Conservation (phyloP, 2,888 invertebrate species). For the Volucella inflata region DNA sequence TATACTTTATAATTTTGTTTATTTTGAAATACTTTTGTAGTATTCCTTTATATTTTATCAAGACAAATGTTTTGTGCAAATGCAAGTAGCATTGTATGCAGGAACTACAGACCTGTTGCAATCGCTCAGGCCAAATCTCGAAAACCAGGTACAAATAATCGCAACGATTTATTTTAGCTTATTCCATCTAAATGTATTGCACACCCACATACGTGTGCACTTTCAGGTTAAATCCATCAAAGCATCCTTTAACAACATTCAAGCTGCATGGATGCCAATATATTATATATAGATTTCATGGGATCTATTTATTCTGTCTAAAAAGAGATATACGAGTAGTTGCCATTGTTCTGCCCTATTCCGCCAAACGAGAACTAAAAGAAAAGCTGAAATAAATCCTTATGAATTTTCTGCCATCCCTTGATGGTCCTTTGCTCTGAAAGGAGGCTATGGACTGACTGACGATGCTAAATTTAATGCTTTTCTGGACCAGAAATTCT, state of each 20-base stretch:
- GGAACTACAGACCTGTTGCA: too few relatives aligned
- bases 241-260: slow-evolving; percentile 19
- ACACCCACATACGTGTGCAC: not conserved
- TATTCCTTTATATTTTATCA: too few relatives aligned
- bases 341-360: not conserved
- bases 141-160: not conserved
- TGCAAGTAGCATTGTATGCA: too few relatives aligned
- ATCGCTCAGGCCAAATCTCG: not conserved
- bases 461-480: too few relatives aligned
- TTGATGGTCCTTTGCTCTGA: slow-evolving; percentile 4
- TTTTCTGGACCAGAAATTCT: too few relatives aligned
- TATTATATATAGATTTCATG: slow-evolving; percentile 17
- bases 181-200: not conserved
- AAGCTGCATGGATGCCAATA: slow-evolving; percentile 18
- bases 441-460: not conserved
- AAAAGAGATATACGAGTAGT: not conserved
- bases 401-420: slow-evolving; percentile 9
- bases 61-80: too few relatives aligned
- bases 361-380: not conserved
- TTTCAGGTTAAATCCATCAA: slow-evolving; percentile 6
- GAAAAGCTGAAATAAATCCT: slow-evolving; percentile 5
- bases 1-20: too few relatives aligned
- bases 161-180: not conserved
- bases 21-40: too few relatives aligned
- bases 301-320: slow-evolving; percentile 24